These are phyloP conservation scores for Pemphredon lugubris DNA, from an alignment of 2,888 invertebrate species.

Conservation along the genomic window DNA sequence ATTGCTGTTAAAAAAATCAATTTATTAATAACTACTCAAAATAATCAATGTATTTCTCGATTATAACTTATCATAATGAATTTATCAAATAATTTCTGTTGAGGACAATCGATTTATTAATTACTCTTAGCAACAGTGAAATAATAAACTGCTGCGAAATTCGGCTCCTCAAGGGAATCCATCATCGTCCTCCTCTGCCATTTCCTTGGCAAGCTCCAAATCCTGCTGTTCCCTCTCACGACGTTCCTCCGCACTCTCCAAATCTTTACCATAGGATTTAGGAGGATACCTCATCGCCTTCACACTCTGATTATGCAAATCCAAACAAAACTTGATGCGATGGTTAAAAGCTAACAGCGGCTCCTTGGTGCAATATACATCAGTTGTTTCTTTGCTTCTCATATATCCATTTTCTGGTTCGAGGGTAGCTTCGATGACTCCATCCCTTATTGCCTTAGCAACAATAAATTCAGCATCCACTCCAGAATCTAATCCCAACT, in stretches of 20 bases:
- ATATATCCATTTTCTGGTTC: conserved; percentile 98
- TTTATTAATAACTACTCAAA: no score
- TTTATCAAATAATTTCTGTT: neutral
- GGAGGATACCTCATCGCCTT: conserved; percentile 99
- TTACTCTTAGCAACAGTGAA: no score
- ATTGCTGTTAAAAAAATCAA: no score
- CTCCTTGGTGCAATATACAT: conserved; percentile 97
- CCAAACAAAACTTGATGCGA: conserved; percentile 97
- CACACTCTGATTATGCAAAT: conserved; percentile 99
- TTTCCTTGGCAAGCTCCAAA: conserved; percentile 99
- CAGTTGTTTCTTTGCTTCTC: conserved; percentile 98
- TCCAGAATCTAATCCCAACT: conserved; percentile 95
- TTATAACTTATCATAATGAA: no score
- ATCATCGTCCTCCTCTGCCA: conserved; percentile 99
- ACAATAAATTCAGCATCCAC: conserved; percentile 99
- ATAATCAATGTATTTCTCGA: no score
- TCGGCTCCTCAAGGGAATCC: conserved; percentile 86
- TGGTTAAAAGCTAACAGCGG: conserved; percentile 98
- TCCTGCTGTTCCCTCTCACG: conserved; percentile 98
- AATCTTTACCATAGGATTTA: conserved; percentile 98
- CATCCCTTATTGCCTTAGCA: conserved; percentile 98
- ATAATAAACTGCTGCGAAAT: no score
- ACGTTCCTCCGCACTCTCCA: conserved; percentile 98
- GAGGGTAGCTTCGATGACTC: conserved; percentile 98
- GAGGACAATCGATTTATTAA: neutral